Evolutionary conservation across 2,888 invertebrate genomes (phyloP).

Genomic region (Thecophora atra): DNA sequence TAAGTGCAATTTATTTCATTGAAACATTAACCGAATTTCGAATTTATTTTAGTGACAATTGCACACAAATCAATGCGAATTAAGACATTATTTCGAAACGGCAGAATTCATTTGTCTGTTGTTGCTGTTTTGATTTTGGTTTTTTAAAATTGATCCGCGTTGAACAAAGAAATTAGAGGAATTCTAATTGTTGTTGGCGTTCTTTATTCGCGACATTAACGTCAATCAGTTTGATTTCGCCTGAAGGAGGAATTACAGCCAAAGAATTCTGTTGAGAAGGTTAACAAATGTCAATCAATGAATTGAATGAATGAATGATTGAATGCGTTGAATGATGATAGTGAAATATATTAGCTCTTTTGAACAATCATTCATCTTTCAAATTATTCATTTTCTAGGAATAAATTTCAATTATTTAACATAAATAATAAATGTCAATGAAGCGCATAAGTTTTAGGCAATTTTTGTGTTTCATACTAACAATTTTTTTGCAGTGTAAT

Average conservation of each 20-base stretch:
- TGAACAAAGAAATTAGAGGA: background rate
- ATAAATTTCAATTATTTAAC: too few relatives aligned
- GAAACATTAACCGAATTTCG: too few relatives aligned
- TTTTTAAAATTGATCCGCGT: background rate
- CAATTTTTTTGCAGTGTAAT: background rate
- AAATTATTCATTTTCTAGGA: too few relatives aligned
- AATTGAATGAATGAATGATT: too few relatives aligned
- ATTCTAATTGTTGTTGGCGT: background rate
- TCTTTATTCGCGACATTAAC: background rate
- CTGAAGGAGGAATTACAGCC: background rate
- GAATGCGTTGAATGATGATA: too few relatives aligned
- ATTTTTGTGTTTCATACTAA: background rate
- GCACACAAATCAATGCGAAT: background rate
- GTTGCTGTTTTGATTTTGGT: too few relatives aligned
- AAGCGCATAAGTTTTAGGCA: background rate
- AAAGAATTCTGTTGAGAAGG: background rate
- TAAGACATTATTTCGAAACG: background rate
- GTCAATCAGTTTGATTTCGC: background rate
- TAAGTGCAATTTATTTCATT: too few relatives aligned
- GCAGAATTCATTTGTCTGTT: too few relatives aligned
- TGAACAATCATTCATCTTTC: too few relatives aligned
- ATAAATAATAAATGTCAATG: background rate
- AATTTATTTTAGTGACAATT: background rate
- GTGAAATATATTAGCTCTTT: too few relatives aligned
- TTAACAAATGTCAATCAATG: too few relatives aligned